Base-by-base conservation (phyloP, 2,113 vertebrate species). In the Psettodes erumei region DNA sequence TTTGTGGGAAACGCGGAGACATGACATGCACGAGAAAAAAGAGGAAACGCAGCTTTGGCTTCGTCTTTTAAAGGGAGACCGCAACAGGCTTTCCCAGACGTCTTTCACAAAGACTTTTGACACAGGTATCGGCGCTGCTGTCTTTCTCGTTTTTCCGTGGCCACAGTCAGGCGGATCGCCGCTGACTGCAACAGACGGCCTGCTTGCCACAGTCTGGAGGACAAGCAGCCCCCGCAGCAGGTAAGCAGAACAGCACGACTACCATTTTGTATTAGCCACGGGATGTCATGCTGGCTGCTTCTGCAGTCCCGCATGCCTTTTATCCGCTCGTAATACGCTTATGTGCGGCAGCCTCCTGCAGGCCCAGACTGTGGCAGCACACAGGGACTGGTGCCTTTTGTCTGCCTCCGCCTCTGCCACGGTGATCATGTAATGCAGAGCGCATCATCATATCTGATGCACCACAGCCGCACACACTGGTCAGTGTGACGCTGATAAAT, bases 1-100 rank as follows among this genome's bases (percentile, higher is more conserved):
- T 75, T 73, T 79, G 84, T 84, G 85, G 85, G 75, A 83, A 82
- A 85, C 85, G 75, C 47, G 85, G 81, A 92, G 91, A 92, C 87
- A 93, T 92, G 92, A 91, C 86, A 90, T 92, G 91, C 86, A 86
- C 91, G 81, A 86, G 88, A 75, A 91, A 92, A 75, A 92, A 87
- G 84, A 92, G 86, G 82, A 91, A 92, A 91, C 88, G 86, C 76
- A 85, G 80, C 74, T 86, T 67, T 79, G 79, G 78, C 69, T 86
- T 89, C 77, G 78, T 83, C 72, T 85, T 74, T 61, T 82, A 70
- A 42, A 53, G 25, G 69, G 68, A 70, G 58, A 75, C 75, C 71
- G 82, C 85, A 87, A 74, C 75, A 81, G 86, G 84, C 79, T 70
- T 48, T 48, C 23, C 11, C n/a, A 8, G 13, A 15, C 16, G 5